Percentiles rank a stretch among this genome's conserved stretches.
phyloP scores from a whole-genome alignment of 1,140 invertebrate genomes.

The Brachionus calyciflorus region DNA sequence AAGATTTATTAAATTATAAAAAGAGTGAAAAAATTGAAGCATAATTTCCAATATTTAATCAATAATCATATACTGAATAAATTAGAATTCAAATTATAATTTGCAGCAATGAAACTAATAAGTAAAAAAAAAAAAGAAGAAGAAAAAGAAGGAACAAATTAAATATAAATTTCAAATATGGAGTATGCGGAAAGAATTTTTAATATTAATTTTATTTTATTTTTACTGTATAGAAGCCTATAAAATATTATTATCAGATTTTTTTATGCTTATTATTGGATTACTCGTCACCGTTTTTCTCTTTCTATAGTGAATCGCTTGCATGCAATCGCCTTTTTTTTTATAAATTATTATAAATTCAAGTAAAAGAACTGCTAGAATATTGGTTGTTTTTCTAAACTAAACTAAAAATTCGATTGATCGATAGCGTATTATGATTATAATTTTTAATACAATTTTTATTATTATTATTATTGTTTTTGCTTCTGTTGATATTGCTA shows the following conservation, averaged over 20 bases:
- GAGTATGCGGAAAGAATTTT: slow-evolving; percentile 34
- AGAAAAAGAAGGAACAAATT: too few species aligned
- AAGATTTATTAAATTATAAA: too few species aligned
- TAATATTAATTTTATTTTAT: not conserved
- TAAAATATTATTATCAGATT: slow-evolving; percentile 26
- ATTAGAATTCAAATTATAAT: too few species aligned
- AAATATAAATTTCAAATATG: slow-evolving; percentile 11
- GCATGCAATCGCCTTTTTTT: not conserved
- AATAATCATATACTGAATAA: too few species aligned
- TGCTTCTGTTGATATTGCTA: not conserved
- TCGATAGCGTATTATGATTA: slow-evolving; percentile 41
- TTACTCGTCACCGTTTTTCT: not conserved
- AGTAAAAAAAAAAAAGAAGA: not conserved
- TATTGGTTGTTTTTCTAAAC: too few species aligned
- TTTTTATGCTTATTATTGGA: slow-evolving; percentile 11
- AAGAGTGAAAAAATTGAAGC: too few species aligned
- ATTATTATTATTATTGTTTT: slow-evolving; percentile 9
- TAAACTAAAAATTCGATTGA: slow-evolving; percentile 24
- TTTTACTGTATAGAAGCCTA: not conserved
- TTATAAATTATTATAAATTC: slow-evolving; percentile 22
- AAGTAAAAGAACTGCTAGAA: not conserved
- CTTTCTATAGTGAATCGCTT: not conserved
- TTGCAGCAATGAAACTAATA: not conserved
- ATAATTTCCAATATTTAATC: too few species aligned
- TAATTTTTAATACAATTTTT: slow-evolving; percentile 19